phyloP scores from a whole-genome alignment of 1,140 invertebrate genomes.

The Ridgeia piscesae region DNA sequence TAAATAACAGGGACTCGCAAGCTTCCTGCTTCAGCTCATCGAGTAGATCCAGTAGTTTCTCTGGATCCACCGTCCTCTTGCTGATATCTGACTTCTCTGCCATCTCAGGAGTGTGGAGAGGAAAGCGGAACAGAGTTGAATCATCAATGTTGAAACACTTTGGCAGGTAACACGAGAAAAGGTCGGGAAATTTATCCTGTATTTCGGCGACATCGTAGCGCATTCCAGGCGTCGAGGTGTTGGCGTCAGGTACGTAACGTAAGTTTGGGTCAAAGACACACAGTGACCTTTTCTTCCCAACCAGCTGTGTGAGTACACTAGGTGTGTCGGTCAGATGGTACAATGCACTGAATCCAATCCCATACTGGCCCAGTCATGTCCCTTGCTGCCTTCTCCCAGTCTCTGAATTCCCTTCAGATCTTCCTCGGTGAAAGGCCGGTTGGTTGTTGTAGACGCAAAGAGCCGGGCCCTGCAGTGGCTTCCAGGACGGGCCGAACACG shows the following conservation, averaged over 20 bases:
- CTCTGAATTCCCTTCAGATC: slow-evolving; percentile 43
- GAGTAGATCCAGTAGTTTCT: neutral
- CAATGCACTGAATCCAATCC: slow-evolving; percentile 46
- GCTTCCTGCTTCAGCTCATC: slow-evolving; percentile 24
- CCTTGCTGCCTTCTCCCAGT: slow-evolving; percentile 39
- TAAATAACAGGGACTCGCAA: slow-evolving; percentile 27
- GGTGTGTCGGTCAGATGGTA: slow-evolving; percentile 48
- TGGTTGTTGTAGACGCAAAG: slow-evolving; percentile 41
- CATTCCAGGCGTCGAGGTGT: neutral
- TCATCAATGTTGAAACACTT: neutral
- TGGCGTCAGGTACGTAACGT: slow-evolving; percentile 26
- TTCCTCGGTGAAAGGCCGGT: slow-evolving; percentile 40
- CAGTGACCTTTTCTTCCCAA: slow-evolving; percentile 32
- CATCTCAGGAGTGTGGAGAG: slow-evolving; percentile 23
- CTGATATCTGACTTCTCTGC: slow-evolving; percentile 12
- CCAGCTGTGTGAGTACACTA: slow-evolving; percentile 34
- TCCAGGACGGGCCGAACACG: neutral
- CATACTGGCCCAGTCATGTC: slow-evolving; percentile 43
- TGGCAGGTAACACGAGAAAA: neutral
- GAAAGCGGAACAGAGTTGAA: slow-evolving; percentile 33
- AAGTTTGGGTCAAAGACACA: slow-evolving; percentile 44
- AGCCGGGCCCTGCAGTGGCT: slow-evolving; percentile 34
- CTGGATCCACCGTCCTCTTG: slow-evolving; percentile 19
- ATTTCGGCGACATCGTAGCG: slow-evolving; percentile 25
- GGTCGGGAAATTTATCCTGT: neutral